phyloP scores from a whole-genome alignment of 2,888 invertebrate species.

The Melitaea athalia region DNA sequence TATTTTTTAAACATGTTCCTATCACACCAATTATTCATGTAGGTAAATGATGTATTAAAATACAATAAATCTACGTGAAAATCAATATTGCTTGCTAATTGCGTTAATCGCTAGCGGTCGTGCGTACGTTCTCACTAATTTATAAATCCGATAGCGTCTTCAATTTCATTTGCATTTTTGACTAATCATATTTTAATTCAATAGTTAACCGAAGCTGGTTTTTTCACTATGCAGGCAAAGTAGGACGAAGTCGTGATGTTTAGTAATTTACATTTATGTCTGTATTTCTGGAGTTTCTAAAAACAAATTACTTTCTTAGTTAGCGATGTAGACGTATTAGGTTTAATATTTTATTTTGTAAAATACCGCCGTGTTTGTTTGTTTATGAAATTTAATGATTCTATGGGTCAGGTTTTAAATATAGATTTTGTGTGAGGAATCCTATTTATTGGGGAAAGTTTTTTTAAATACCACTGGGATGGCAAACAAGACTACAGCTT shows the following conservation, averaged over 20 bases:
- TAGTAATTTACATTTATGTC: constrained; percentile 1
- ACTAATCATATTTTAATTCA: neutral
- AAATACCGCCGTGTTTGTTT: no score
- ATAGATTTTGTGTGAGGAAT: no score
- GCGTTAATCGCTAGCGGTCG: constrained; percentile 11
- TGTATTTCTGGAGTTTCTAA: constrained; percentile 5
- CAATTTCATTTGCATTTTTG: constrained; percentile 7
- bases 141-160: constrained; percentile 2
- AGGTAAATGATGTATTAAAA: neutral
- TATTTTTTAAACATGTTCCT: no score
- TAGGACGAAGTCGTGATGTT: constrained; percentile 15
- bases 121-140: constrained; percentile 15
- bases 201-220: neutral
- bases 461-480: no score
- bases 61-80: neutral
- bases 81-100: constrained; percentile 18
- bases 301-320: neutral
- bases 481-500: no score
- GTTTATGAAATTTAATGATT: no score
- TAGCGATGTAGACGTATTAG: neutral
- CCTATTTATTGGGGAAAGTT: no score
- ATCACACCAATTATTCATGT: neutral
- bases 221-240: constrained; percentile 6
- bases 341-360: no score
- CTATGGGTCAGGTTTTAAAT: no score